Evolutionary conservation across 2,113 vertebrate species (phyloP), one percentile per base, ranked within the genome.

Genomic region (Herpetotheres cachinnans): DNA sequence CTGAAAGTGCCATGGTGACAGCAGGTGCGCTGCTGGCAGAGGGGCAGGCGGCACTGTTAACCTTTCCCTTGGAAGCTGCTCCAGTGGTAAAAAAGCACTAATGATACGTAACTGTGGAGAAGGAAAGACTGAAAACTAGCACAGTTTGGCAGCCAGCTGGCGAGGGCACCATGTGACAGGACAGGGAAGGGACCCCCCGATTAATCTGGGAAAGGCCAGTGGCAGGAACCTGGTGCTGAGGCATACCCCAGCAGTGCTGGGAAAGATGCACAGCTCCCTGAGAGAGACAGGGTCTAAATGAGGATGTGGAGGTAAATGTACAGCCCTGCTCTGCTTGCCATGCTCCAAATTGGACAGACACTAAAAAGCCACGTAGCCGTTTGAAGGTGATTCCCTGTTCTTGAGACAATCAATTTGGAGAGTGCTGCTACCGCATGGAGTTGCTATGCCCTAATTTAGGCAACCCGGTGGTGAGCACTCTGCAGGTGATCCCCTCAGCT

Each of bases 161-260:
- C 3, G 24, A 70, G 67, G 14, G 29, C 29, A 16, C 5, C 2
- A 0, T 4, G 4, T 24, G n/a, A 58, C 30, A 22, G 19, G 16
- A 30, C 3, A 7, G 42, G 38, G n/a, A 81, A 82, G 11, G 17
- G 10, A 78, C 10, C 9, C 16, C 9, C 7, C 27, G 9, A 8
- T 25, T 59, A 18, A 32, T 46, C 2, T 56, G 44, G 55, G 25
- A 81, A 89, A 91, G 24, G n/a, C 11, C 34, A 34, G 4, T 1
- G 18, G 16, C 69, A 69, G 46, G n/a, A 86, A 25, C 5, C 6
- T 47, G 9, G 1, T 47, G 46, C n/a, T 74, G 46, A 62, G 18
- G 4, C 0, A 0, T 59, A 38, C 13, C 13, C 32, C 9, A 3
- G 20, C 46, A 36, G 16, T 30, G 6, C 27, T 62, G 40, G 59